Base-by-base conservation (phyloP, 2,113 vertebrate species). In the Bungarus multicinctus region DNA sequence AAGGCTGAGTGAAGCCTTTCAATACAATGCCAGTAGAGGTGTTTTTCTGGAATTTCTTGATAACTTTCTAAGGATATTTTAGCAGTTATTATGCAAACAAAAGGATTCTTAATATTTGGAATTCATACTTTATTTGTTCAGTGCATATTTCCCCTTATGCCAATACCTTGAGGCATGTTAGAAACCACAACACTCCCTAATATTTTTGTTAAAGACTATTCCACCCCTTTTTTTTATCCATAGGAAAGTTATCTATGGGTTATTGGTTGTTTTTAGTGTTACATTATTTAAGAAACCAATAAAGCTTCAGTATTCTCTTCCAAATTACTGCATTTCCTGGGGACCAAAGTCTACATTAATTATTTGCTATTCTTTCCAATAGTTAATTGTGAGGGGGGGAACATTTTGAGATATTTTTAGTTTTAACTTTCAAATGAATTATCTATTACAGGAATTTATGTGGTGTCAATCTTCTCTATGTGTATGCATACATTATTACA, bases 81-180 rank as follows among this genome's bases (percentile, higher is more conserved):
- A 93, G 94, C 0, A 2, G 86, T 90, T 85, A 87, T 90, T 45
- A 94, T 87, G 88, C 92, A 95, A 93, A 30, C 9, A 93, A 74
- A 58, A 39, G 45, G 11, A 90, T 93, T 94, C 93, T 85, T 89
- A 22, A 91, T 1, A 90, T 43, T 60, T 11, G 30, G 60, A 53
- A 88, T n/a, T 53, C 0, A 2, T 20, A 7, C 7, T 88, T 53
- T 88, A 53, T 53, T 88, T 88, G 50, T 88, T 88, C 86, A 58
- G 4, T 89, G 23, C 34, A 25, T 50, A 58, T 14, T 43, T 25
- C 23, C 5, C 4, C 34, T 43, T 89, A 55, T 55, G 18, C n/a
- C 52, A 88, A 39, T 12, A 88, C 18, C 34, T 25, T 39, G 39
- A 55, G 18, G 3, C 54, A 58, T 5, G 54, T 89, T 89, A 43